Conservation (phyloP, 2,113 vertebrate species). For the Epinephelus cyanopodus region DNA sequence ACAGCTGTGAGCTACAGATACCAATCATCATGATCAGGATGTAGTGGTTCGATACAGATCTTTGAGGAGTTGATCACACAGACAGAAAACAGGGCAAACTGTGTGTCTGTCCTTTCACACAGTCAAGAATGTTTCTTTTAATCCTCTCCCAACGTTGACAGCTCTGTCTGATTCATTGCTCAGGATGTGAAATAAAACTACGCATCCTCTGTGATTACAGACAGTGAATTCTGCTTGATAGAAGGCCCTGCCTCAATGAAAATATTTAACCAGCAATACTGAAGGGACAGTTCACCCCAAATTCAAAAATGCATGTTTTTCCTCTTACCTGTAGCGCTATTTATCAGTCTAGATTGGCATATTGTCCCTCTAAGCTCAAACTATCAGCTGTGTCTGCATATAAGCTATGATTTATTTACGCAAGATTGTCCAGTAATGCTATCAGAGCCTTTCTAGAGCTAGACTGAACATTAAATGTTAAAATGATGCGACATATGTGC, state of each 20-base stretch:
- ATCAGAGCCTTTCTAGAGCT: neutral
- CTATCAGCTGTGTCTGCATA: neutral
- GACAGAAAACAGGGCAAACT: neutral
- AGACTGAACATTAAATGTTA: neutral
- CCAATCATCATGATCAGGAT: neutral
- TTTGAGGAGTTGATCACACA: neutral
- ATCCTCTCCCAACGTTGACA: neutral
- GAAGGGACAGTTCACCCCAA: too few species aligned
- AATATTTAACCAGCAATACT: neutral
- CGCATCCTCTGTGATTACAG: neutral
- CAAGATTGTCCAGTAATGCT: neutral
- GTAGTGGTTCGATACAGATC: neutral
- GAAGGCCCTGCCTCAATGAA: neutral
- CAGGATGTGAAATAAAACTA: neutral
- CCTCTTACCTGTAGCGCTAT: too few species aligned
- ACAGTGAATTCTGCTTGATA: neutral
- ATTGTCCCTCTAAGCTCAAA: neutral
- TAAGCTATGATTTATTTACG: slow-evolving; percentile 5
- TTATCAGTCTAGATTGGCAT: too few species aligned
- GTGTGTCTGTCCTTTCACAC: neutral
- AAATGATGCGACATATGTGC: neutral
- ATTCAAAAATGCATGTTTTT: too few species aligned
- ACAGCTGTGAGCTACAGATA: too few species aligned
- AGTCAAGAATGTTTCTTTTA: neutral
- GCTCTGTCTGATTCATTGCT: neutral